Evolutionary conservation across 2,888 invertebrate genomes (phyloP), one percentile per base, ranked within the genome.

Genomic region (Plutella xylostella): DNA sequence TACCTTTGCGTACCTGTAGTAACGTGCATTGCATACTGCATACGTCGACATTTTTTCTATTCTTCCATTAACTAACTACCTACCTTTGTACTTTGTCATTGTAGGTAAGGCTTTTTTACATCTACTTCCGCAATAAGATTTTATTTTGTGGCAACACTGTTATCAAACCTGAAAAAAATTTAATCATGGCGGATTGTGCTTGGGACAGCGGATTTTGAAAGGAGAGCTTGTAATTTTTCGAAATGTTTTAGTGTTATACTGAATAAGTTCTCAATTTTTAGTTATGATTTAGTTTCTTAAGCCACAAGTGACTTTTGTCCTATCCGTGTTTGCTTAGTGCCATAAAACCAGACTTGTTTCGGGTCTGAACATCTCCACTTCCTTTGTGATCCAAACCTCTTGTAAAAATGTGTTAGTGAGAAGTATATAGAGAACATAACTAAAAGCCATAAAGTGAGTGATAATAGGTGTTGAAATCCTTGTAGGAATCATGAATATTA

Each of bases 361-460:
- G 20, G 35, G 6, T 17, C 40, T 14, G 30, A 38, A 9, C 21
- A 5, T 42, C 4, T 22, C 67, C 68, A 64, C 74, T 79, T 82
- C 75, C 82, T 83, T 83, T 83, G 82, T 82, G 80, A 75, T 75
- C 70, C 57, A 75, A 65, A 51, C 57, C 22, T 57, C 62, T 61
- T 63, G 63, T 53, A 49, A 42, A n/a, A 50, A 52, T 58, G 58
- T 61, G 54, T 48, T 50, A 43, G 53, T 52, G 48, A 54, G 48
- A 53, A 44, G 25, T 28, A 18, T 18, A 6, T 18, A 22, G 18
- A 34, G 9, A 4, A 17, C 15, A n/a, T n/a, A n/a, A n/a, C n/a
- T n/a, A n/a, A n/a, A n/a, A n/a, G n/a, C n/a, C n/a, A n/a, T n/a
- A n/a, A n/a, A n/a, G 38, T 34, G 19, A 22, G 15, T 33, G 20